Evolutionary conservation across 1,140 invertebrate genomes (phyloP), one percentile per base, ranked within the genome.

Genomic region (Pseudomyrmex gracilis): DNA sequence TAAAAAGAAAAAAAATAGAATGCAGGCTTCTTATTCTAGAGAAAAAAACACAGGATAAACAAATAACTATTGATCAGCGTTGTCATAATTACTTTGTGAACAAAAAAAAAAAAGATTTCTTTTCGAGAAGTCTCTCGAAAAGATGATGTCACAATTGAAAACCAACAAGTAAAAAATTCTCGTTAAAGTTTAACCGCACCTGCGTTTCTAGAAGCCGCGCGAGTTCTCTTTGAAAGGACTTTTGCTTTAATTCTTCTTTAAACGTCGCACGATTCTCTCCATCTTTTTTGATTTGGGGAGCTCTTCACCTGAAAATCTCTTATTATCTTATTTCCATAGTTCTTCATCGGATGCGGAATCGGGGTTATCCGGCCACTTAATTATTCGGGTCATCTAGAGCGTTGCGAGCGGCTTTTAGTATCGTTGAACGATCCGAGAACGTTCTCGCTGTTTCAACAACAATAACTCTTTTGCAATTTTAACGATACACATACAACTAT

Each of bases 321-420:
- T 78, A 78, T 82, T 73, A 82, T 83, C 61, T 73, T 66, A 83
- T 78, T 88, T 77, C 58, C 83, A 73, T 70, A 73, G 51, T 78
- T 70, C 77, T 85, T 87, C 71, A 87, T 87, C 73, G 76, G 43
- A 22, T 12, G 43, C 20, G 7, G 61, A 83, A 88, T 89, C 84
- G 78, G 47, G 78, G 78, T 85, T 89, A 88, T 83, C 73, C 22
- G 73, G 60, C 61, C 61, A 73, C 84, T 89, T 73, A 78, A 90
- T 85, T 89, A 88, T 88, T 83, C 84, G 70, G 83, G 77, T 83
- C 76, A 77, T 80, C 60, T 70, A 17, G 9, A 55, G 45, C 47
- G 58, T 24, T 49, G 70, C 55, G 4, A 0, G 15, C 9, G 55
- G 17, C 58, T 70, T 84, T 84, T 76, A 34, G 53, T 53, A 34